Evolutionary conservation across 2,113 vertebrate genomes (phyloP), one percentile per base, ranked within the genome.

Genomic region (Chloropsis hardwickii): DNA sequence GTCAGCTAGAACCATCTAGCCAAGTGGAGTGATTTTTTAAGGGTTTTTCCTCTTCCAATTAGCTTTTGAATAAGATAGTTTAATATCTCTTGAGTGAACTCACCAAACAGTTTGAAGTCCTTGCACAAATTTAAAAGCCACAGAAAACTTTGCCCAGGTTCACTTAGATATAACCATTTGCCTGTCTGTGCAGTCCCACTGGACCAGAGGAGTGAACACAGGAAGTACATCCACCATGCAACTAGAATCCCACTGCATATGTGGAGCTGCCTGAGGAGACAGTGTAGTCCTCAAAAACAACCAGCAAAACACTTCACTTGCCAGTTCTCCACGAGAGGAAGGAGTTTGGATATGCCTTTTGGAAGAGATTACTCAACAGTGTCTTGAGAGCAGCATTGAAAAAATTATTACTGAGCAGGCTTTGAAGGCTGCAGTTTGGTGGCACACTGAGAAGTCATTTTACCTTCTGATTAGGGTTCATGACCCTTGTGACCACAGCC

Each of bases 51-150:
- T 79, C 84, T 79, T 79, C 40, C 20, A 72, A 25, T 78, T 93
- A 27, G 12, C 62, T 95, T 87, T 76, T 27, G 9, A 87, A 31
- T 76, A 65, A 35, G 21, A 73, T 11, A 37, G 37, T 37, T 37
- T 47, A 33, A 31, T 22, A 39, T 58, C 70, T 53, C 58, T 62
- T 79, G 53, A 69, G 18, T 74, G 88, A 65, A 77, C 12, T 76
- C 56, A 61, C 39, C 40, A 82, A 94, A 53, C 2, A 40, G 3
- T 35, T 28, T 79, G 53, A 91, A 81, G 42, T 60, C 16, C 71
- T 77, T 89, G 71, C 54, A 67, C 21, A 10, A 29, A 42, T 83
- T 96, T 69, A 45, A 92, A 69, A 81, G 48, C 48, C 57, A 72
- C 19, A 58, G 58, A 93, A 92, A 80, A 7, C 24, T 15, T 86